Percentiles rank a stretch among this genome's conserved stretches.
These are phyloP conservation scores for Didymodactylos carnosus DNA, from an alignment of 2,888 invertebrate genomes.

Conservation along the genomic window DNA sequence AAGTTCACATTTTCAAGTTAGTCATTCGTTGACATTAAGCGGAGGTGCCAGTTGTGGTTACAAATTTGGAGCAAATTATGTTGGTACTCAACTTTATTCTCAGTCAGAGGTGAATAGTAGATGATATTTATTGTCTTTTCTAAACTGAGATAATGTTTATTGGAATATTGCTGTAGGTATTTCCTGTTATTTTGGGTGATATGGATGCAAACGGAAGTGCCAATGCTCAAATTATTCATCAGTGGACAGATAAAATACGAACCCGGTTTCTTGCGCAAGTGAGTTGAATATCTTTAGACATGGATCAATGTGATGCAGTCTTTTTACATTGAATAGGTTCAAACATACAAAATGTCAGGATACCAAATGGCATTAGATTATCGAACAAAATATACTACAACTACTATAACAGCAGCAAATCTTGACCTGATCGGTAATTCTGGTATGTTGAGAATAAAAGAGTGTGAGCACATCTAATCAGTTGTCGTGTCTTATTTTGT, in stretches of 20 bases:
- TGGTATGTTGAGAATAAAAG: not conserved
- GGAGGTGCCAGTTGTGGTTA: constrained; percentile 61
- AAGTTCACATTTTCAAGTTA: constrained; percentile 90
- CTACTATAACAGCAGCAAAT: constrained; percentile 70
- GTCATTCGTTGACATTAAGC: constrained; percentile 71
- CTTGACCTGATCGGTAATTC: constrained; percentile 51
- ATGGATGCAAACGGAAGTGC: constrained; percentile 84
- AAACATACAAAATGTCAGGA: not conserved
- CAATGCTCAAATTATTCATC: constrained; percentile 83
- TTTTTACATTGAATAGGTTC: constrained; percentile 42
- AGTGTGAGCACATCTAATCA: not conserved
- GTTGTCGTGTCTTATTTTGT: too few species aligned
- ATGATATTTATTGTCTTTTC: not conserved
- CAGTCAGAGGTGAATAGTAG: constrained; percentile 48
- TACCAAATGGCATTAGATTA: constrained; percentile 64
- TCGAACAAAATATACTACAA: constrained; percentile 62
- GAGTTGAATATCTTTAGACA: too few species aligned
- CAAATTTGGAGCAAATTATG: constrained; percentile 86
- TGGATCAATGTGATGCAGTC: constrained; percentile 55
- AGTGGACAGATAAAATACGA: constrained; percentile 55
- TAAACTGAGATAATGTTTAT: not conserved
- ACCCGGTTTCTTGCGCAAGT: constrained; percentile 74
- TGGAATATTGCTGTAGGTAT: constrained; percentile 41
- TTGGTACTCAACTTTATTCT: constrained; percentile 71
- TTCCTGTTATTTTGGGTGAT: constrained; percentile 80